Evolutionary conservation across 1,140 invertebrate species (phyloP).

Genomic region (Samia ricini): DNA sequence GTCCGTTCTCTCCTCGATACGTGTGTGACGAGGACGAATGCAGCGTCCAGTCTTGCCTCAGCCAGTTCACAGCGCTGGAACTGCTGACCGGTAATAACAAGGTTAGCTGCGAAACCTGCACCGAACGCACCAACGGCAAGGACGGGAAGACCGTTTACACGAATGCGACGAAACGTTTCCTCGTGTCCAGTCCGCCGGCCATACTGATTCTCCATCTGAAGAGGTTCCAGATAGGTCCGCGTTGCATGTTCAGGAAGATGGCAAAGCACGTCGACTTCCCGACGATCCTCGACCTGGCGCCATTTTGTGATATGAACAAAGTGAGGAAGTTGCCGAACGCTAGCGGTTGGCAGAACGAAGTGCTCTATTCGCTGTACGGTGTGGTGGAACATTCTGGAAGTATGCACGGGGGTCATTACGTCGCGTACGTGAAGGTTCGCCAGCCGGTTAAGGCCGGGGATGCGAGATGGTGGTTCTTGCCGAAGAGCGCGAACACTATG

Average conservation of each 20-base stretch:
- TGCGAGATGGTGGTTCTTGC: constrained; percentile 83
- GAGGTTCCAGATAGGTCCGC: constrained; percentile 84
- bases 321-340: constrained; percentile 83
- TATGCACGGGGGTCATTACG: constrained; percentile 95
- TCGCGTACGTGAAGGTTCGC: constrained; percentile 94
- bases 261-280: constrained; percentile 93
- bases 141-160: constrained; percentile 89
- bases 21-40: constrained; percentile 87
- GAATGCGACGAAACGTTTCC: constrained; percentile 93
- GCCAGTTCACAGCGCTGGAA: constrained; percentile 94
- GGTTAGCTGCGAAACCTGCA: constrained; percentile 94
- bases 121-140: constrained; percentile 82
- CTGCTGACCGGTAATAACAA: constrained; percentile 94
- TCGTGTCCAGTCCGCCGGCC: constrained; percentile 93
- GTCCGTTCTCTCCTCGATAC: constrained; percentile 81
- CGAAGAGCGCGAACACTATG: constrained; percentile 76
- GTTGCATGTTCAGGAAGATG: constrained; percentile 86
- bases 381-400: constrained; percentile 96
- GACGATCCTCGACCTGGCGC: constrained; percentile 90
- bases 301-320: constrained; percentile 90
- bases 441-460: constrained; percentile 78
- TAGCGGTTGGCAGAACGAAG: constrained; percentile 80
- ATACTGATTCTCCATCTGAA: constrained; percentile 97
- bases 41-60: constrained; percentile 91
- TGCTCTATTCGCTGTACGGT: constrained; percentile 95